These are phyloP conservation scores for Drosophila hamatofila DNA, from an alignment of 2,888 invertebrate genomes.

Conservation along the genomic window DNA sequence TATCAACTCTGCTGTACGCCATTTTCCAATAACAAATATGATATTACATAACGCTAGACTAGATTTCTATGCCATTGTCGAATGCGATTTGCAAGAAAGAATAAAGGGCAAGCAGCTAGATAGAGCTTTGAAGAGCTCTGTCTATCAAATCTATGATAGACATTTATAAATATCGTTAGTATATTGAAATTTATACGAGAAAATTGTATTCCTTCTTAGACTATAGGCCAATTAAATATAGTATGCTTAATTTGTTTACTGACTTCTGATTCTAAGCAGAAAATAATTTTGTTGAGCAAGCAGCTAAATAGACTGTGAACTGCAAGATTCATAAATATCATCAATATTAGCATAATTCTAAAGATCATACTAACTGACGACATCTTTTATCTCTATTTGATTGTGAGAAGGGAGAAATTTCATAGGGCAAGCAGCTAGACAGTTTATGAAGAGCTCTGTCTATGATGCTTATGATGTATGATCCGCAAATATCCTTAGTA, in stretches of 20 bases:
- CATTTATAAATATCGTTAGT: background rate
- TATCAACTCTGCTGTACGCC: constrained; percentile 12
- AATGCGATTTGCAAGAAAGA: constrained; percentile 1
- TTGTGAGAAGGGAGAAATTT: too few relatives aligned
- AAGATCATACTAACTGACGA: background rate
- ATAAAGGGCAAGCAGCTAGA: background rate
- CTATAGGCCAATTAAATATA: too few relatives aligned
- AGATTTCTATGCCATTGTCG: constrained; percentile 25
- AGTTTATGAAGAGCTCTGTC: too few relatives aligned
- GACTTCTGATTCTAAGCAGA: too few relatives aligned
- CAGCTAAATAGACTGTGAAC: background rate
- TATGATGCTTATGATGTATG: too few relatives aligned
- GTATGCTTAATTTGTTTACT: too few relatives aligned
- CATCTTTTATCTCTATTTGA: background rate
- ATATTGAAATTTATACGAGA: background rate
- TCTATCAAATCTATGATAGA: background rate
- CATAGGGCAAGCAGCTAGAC: too few relatives aligned
- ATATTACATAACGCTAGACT: constrained; percentile 33
- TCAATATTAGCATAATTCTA: background rate
- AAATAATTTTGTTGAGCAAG: too few relatives aligned
- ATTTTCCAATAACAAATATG: constrained; percentile 30
- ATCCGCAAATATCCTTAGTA: too few relatives aligned
- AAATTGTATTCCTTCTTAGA: background rate
- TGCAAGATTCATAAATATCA: background rate
- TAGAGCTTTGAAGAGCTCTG: background rate